Conservation (phyloP, 2,113 vertebrate genomes). For the Herpailurus yagouaroundi region DNA sequence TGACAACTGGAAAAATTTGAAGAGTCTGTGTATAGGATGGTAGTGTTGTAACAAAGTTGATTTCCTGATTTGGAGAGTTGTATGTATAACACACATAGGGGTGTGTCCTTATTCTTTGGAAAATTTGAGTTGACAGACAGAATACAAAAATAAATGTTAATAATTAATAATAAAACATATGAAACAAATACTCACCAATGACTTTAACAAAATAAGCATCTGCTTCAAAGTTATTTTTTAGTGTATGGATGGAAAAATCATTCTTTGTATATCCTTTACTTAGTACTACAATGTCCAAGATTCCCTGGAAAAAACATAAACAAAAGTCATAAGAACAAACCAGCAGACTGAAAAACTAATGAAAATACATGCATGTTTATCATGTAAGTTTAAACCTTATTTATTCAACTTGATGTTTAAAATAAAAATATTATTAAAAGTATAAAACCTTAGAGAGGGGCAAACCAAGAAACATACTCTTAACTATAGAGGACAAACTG, state of each 20-base stretch:
- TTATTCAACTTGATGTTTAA: neutral
- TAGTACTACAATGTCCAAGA: conserved; percentile 96
- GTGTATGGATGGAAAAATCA: conserved; percentile 91
- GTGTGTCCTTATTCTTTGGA: neutral
- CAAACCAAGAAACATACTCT: neutral
- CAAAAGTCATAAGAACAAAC: neutral
- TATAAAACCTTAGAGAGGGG: neutral
- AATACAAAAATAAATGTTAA: neutral
- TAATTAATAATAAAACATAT: neutral
- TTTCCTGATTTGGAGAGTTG: neutral
- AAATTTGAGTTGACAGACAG: neutral
- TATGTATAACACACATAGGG: neutral
- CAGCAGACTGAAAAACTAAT: neutral
- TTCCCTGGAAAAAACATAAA: conserved; percentile 89
- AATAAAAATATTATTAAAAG: neutral
- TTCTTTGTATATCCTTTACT: conserved; percentile 86
- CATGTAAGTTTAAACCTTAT: neutral
- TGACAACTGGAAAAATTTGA: neutral
- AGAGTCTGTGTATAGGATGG: neutral
- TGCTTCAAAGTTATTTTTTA: conserved; percentile 98
- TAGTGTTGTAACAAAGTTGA: neutral
- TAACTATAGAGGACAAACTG: neutral
- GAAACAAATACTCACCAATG: conserved; percentile 92
- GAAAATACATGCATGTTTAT: neutral
- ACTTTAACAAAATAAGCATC: conserved; percentile 99